Evolutionary conservation across 2,888 invertebrate genomes (phyloP), one percentile per base, ranked within the genome.

Genomic region (Caenorhabditis auriculariae): DNA sequence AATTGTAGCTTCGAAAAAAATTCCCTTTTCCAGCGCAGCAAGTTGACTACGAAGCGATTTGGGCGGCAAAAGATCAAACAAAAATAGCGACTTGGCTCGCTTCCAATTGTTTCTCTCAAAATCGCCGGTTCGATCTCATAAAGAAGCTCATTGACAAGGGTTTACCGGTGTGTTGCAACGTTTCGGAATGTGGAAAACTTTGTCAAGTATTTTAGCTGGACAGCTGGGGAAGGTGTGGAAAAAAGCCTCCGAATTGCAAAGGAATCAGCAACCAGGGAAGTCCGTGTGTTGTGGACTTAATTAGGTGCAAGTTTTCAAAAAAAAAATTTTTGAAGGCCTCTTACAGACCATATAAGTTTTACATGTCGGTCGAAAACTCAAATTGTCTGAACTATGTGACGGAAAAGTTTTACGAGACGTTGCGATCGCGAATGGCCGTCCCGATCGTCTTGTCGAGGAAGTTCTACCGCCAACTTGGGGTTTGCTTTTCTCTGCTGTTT

Each of bases 301-400:
- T 65, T 24, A 53, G 32, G 65, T 63, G n/a, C 3, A 27, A 12
- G 23, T 2, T 2, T 38, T 52, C n/a, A n/a, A n/a, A n/a, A n/a
- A 19, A 45, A 19, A 12, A 23, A n/a, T 26, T 24, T 24, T 1
- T 12, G 12, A 45, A 19, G 24, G 12, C 9, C 1, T 3, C 21
- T 46, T 52, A 28, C 15, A 58, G 58, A n/a, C 50, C 49, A 27
- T 71, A 71, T 56, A 60, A 62, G 29, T 69, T 70, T 50, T 69
- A 66, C 44, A 48, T 69, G 38, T 54, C 69, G 9, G 60, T 69
- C 41, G 69, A 69, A 41, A 69, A 69, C 53, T 58, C 58, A 27
- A 47, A 61, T 35, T 69, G 69, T 54, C 21, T 39, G 26, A 60
- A 71, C 27, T 69, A 69, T 28, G 69, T 70, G 27, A 69, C 69